Evolutionary conservation across 2,888 invertebrate species (phyloP).

Genomic region (Cryptus viduatorius): DNA sequence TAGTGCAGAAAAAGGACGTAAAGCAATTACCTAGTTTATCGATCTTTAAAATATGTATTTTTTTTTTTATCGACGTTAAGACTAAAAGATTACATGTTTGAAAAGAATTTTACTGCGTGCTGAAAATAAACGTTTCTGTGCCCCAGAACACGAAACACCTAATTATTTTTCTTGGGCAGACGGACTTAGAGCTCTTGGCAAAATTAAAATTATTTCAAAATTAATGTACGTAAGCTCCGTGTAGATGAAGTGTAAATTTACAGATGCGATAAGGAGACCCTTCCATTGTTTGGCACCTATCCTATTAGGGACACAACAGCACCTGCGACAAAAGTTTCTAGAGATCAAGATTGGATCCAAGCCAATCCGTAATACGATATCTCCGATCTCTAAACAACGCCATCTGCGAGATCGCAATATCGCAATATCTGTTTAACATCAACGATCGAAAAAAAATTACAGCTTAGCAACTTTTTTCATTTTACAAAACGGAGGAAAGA

Average conservation of each 20-base stretch:
- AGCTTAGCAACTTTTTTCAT: not conserved
- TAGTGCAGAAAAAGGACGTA: no score
- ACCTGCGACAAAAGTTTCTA: not conserved
- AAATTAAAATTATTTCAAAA: not conserved
- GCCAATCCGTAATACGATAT: not conserved
- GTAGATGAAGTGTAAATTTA: not conserved
- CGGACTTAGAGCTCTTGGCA: not conserved
- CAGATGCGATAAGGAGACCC: not conserved
- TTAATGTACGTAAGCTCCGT: not conserved
- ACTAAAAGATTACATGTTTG: not conserved
- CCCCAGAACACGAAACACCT: not conserved
- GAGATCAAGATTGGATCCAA: not conserved
- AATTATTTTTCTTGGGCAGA: not conserved
- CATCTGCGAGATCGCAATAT: not conserved
- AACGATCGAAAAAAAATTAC: not conserved
- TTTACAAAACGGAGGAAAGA: not conserved
- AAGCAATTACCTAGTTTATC: no score
- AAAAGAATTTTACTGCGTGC: not conserved
- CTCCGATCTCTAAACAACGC: not conserved
- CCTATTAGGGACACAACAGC: not conserved
- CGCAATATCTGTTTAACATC: not conserved
- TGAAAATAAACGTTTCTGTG: not conserved
- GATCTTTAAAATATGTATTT: no score
- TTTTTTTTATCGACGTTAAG: no score
- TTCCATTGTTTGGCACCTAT: not conserved